Percentiles rank a stretch among this genome's conserved stretches.
phyloP scores from a whole-genome alignment of 2,797 vertebrate species.

The Acanthis flammea region DNA sequence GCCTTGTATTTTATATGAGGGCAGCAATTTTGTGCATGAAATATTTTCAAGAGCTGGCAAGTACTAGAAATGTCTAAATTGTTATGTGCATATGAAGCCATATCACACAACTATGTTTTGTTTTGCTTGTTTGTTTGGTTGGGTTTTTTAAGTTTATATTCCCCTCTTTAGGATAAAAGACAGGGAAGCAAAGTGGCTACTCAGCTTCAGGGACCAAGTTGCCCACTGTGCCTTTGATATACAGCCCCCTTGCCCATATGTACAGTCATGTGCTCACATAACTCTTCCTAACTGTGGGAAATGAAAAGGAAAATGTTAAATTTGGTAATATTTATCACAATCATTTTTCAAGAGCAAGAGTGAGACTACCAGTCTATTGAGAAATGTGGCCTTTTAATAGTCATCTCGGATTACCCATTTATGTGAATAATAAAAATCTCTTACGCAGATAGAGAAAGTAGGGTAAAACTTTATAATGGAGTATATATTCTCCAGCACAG shows the following conservation, averaged over 20 bases:
- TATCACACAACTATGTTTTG: not conserved
- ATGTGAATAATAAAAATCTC: conserved; percentile 2
- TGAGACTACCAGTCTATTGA: not conserved
- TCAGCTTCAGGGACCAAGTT: not conserved
- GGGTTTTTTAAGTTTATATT: not conserved
- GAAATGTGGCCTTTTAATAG: conserved; percentile 17
- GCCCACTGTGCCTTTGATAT: not conserved
- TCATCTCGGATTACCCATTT: not conserved
- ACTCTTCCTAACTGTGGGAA: conserved; percentile 4
- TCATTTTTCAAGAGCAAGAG: conserved; percentile 2
- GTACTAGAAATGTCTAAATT: not conserved
- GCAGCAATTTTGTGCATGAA: not conserved
- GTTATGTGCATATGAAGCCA: not conserved
- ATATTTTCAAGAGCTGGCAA: not conserved
- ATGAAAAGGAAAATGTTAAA: conserved; percentile 42
- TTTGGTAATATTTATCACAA: conserved; percentile 13
- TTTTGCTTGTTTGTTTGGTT: not conserved
- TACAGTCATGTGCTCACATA: not conserved
- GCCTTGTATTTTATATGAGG: not conserved
- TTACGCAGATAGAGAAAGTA: not conserved
- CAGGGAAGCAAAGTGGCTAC: not conserved
- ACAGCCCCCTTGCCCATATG: not conserved
- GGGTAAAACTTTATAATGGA: not conserved
- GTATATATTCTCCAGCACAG: not conserved
- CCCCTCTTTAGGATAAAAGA: not conserved